Conservation (phyloP, 2,888 invertebrate species). For the Alentia gelatinosa region DNA sequence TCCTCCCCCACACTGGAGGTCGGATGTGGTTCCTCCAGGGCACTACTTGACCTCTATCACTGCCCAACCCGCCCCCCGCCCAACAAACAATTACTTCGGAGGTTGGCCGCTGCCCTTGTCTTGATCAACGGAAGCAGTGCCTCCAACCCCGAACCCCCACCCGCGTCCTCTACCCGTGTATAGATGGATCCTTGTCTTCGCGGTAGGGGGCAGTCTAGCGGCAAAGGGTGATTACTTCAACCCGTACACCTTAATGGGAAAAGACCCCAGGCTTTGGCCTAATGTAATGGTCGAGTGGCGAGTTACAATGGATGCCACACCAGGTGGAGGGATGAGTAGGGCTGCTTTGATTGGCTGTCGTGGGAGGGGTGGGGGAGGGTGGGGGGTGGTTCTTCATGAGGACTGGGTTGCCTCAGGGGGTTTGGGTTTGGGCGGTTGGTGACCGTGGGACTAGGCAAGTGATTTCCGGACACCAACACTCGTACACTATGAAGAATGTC, state of each 20-base stretch:
- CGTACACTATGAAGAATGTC: too few relatives aligned
- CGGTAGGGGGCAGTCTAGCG: not conserved
- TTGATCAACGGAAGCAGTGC: too few relatives aligned
- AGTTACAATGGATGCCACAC: not conserved
- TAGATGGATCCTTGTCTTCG: not conserved
- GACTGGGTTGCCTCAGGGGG: too few relatives aligned
- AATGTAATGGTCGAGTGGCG: slow-evolving; percentile 6
- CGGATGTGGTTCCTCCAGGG: not conserved
- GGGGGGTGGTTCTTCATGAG: too few relatives aligned
- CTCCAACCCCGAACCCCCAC: too few relatives aligned
- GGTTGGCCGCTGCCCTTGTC: too few relatives aligned
- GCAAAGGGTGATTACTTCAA: not conserved
- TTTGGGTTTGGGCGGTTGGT: too few relatives aligned
- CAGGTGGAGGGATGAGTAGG: not conserved
- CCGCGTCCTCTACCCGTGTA: not conserved
- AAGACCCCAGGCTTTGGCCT: not conserved
- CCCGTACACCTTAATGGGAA: not conserved
- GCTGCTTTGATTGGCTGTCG: not conserved
- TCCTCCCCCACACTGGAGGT: not conserved
- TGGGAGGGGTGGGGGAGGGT: not conserved
- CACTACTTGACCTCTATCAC: not conserved
- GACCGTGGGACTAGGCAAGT: too few relatives aligned
- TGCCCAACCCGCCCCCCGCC: not conserved
- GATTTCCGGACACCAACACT: too few relatives aligned
- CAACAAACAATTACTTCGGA: too few relatives aligned